Conservation (phyloP, 1,140 invertebrate species). For the Nautilus pompilius region DNA sequence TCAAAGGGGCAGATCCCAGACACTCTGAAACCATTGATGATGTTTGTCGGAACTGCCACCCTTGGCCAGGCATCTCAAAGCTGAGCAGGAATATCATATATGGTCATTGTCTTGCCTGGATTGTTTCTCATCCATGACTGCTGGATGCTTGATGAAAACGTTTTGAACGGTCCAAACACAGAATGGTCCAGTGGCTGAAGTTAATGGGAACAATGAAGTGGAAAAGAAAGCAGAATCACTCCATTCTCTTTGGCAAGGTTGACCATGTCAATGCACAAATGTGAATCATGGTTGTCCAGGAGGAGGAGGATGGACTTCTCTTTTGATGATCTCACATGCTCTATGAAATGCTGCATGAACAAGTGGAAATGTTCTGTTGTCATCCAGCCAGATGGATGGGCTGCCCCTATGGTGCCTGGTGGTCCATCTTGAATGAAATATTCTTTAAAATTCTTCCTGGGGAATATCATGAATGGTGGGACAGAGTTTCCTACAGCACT, state of each 20-base stretch:
- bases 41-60: too few species aligned
- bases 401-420: constrained; percentile 45
- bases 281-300: constrained; percentile 51
- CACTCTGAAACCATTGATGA: too few species aligned
- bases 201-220: constrained; percentile 14
- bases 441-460: constrained; percentile 28
- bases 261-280: constrained; percentile 25
- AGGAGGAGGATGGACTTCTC: constrained; percentile 57
- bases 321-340: too few species aligned
- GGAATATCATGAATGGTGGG: constrained; percentile 45
- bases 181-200: constrained; percentile 6
- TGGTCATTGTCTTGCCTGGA: too few species aligned
- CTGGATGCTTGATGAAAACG: not conserved
- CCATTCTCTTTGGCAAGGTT: constrained; percentile 43
- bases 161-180: constrained; percentile 7
- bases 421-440: constrained; percentile 56
- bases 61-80: too few species aligned
- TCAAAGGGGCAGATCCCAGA: too few species aligned
- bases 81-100: too few species aligned
- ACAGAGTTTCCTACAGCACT: constrained; percentile 28
- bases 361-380: constrained; percentile 52
- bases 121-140: constrained; percentile 17
- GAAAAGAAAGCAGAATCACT: constrained; percentile 52
- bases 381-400: constrained; percentile 58
- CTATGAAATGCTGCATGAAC: constrained; percentile 54